Evolutionary conservation across 2,888 invertebrate species (phyloP), one percentile per base, ranked within the genome.

Genomic region (Aspidiotus destructor): DNA sequence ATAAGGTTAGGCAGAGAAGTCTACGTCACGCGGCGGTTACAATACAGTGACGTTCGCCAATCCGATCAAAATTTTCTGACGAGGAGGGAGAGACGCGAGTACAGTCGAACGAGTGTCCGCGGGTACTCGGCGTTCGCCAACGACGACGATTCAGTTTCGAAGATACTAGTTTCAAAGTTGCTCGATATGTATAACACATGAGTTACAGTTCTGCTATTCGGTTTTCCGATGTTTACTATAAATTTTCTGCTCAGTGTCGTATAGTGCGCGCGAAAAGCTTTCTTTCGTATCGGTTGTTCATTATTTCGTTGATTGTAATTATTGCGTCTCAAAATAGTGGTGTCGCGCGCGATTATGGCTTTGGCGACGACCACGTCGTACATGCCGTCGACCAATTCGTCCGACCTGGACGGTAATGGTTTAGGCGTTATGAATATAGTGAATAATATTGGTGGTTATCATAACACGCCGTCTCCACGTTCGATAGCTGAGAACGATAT

Each of bases 361-460:
- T 62, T 70, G 70, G 71, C 70, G 92, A 92, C 93, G 85, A 92
- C 92, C 84, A 90, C 92, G 82, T 89, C 92, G 82, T 93, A 93
- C 83, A 88, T 93, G 85, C 84, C 85, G 78, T 87, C 89, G 79
- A 83, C 84, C 80, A 63, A 16, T 41, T 86, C 88, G 79, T 86
- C 89, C 81, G 90, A 90, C 77, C 79, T 85, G 78, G 84, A 84
- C 81, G 82, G 85, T 42, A 61, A 84, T 74, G 75, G 73, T 69
- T 73, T 74, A 74, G 76, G 73, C 72, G 75, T 74, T 72, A 77
- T 76, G 78, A 78, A 76, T 76, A 77, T 75, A 73, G 77, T 76
- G 72, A 76, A 76, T 74, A 74, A 75, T 72, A 73, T 73, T 62
- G 73, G 73, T 70, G 73, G 73, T 62, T 90, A 90, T 78, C 87